A percentile compares a stretch with the other conserved stretches of the same genome.
phyloP scores from a whole-genome alignment of 1,140 invertebrate genomes.

The Dinoponera quadriceps region DNA sequence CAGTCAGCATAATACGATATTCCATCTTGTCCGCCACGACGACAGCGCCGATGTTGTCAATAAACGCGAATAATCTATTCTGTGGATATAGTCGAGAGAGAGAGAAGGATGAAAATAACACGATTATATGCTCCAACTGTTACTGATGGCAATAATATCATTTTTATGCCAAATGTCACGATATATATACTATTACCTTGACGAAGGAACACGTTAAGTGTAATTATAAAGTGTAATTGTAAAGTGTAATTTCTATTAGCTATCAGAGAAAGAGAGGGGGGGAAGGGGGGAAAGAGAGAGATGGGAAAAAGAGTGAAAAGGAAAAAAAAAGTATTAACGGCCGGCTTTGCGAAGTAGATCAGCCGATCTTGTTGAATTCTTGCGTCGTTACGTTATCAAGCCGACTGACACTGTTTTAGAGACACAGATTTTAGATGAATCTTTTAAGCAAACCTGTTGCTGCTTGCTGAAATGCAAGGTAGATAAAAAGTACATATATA shows the following conservation, averaged over 20 bases:
- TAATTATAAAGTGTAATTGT: too few species aligned
- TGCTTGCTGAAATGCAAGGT: constrained; percentile 71
- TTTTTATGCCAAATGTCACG: constrained; percentile 67
- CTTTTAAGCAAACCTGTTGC: constrained; percentile 77
- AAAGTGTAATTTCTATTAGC: constrained; percentile 55
- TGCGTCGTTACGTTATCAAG: constrained; percentile 76
- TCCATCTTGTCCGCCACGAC: constrained; percentile 30
- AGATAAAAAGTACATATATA: constrained; percentile 65
- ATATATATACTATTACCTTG: constrained; percentile 30
- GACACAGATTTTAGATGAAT: constrained; percentile 77
- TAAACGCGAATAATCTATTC: constrained; percentile 49
- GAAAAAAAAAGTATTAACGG: constrained; percentile 64
- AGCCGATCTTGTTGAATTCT: constrained; percentile 77
- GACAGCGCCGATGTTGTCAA: constrained; percentile 38
- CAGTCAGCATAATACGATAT: neutral
- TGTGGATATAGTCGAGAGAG: constrained; percentile 4
- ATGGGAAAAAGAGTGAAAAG: too few species aligned
- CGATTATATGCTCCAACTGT: constrained; percentile 64
- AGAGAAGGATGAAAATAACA: constrained; percentile 5
- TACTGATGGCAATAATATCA: constrained; percentile 72
- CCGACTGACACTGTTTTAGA: constrained; percentile 77
- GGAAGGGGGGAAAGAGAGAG: too few species aligned
- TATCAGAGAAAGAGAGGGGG: constrained; percentile 16
- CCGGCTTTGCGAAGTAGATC: constrained; percentile 64
- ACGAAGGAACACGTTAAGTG: constrained; percentile 9